These are phyloP conservation scores for Anthopleura sola DNA, from an alignment of 64 coral and sea anemone species.

Conservation along the genomic window DNA sequence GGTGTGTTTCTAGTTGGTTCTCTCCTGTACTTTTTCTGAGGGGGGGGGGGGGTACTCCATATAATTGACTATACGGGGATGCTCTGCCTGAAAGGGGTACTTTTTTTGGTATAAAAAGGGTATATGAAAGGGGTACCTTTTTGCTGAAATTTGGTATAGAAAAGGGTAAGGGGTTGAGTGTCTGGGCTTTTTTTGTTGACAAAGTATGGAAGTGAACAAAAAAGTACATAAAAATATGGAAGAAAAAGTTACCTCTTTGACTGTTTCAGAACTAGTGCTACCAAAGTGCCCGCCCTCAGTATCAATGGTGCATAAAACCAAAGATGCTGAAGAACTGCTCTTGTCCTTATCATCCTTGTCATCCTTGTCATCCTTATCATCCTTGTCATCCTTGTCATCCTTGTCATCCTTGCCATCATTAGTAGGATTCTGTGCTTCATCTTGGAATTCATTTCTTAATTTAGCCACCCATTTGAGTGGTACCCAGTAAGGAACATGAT, in stretches of 20 bases:
- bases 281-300: conserved; percentile 44
- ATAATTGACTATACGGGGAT: no score
- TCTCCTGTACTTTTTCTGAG: no score
- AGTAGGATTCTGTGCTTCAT: background rate
- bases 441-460: conserved; percentile 41
- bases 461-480: conserved; percentile 86
- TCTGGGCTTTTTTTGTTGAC: no score
- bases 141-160: no score
- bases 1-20: no score
- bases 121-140: no score
- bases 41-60: no score
- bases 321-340: background rate
- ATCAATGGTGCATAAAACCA: conserved; percentile 39
- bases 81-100: no score
- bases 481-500: conserved; percentile 89
- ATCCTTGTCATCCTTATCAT: background rate
- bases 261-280: background rate
- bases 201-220: no score
- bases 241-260: background rate
- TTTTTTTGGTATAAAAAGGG: no score
- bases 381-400: background rate
- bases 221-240: background rate
- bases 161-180: no score
- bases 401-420: background rate
- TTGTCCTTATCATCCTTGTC: background rate